Base-by-base conservation (phyloP, 2,888 invertebrate genomes). In the Mactromeris polynyma region DNA sequence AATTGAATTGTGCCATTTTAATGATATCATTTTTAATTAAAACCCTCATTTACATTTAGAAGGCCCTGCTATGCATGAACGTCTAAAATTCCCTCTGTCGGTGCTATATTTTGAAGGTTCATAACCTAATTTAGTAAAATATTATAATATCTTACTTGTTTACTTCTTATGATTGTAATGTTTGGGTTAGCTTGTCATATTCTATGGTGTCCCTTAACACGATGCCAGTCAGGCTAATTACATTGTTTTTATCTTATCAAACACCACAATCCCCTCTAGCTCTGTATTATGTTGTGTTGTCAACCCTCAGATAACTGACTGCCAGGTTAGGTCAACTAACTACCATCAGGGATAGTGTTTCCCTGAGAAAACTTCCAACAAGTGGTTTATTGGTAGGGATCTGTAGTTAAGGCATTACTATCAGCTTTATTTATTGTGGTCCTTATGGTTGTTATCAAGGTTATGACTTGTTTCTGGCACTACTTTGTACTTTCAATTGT, bases 251-350 rank as follows among this genome's bases (percentile, higher is more conserved):
- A 73, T 73, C 73, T 73, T 73, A 73, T 73, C 73, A 73, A 36
- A 36, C 36, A 73, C 33, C 36, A 33, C 21, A 73, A 73, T 33
- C 73, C 33, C 58, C 36, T 73, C 36, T 38, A 40, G 46, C 46
- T 84, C 54, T 84, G 84, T 84, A 36, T 38, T 84, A 26, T 73
- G 36, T 78, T 54, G 78, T 54, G 38, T 78, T 84, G 84, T 84
- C 84, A 84, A 46, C 84, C n/a, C 31, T 14, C 4, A 38, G 78
- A 78, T 78, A 38, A 54, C 11, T n/a, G 33, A n/a, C 19, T 46
- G 42, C 19, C 26, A 26, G 33, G 14, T n/a, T 1, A 19, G 77
- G 73, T 38, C 31, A 46, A n/a, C 51, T 54, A 31, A 26, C 31
- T 54, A 33, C 54, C 46, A 77, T 83, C 19, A 31, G 38, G 83